Base-by-base conservation (phyloP, 2,113 vertebrate genomes). In the Sebastes fasciatus region DNA sequence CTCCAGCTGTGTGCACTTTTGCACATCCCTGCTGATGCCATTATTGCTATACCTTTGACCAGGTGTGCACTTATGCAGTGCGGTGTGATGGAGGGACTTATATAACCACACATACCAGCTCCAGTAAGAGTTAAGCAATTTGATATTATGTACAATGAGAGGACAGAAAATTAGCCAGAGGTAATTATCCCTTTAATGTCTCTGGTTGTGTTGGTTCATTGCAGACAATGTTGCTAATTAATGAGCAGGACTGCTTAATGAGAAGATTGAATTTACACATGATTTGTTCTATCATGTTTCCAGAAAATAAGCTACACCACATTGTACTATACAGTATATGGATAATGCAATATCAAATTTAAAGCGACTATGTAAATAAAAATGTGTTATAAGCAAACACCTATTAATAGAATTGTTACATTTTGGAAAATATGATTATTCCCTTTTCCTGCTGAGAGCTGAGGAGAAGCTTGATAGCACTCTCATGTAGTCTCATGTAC, bases 101-200 rank as follows among this genome's bases (percentile, higher is more conserved):
- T 54, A n/a, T 49, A 55, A 68, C 21, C 13, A 16, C 12, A 61
- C 21, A 63, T 3, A 54, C 34, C 14, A 21, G 60, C 71, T 76
- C 23, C 55, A 57, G n/a, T 34, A 13, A 55, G 8, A 68, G 11
- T 48, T 7, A 40, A 7, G 11, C 1, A 4, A 43, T n/a, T 51
- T 55, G 16, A 57, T 26, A 57, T 60, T 21, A 71, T 8, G 57
- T 23, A 49, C 51, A 13, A 49, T 45, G 34, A 65, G 52, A 79
- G 48, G 13, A 55, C 8, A 34, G n/a, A 51, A 42, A 70, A 67
- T 49, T 11, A 16, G n/a, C 23, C 42, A 58, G 21, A 48, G 34
- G 48, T 48, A 76, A 75, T 68, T 51, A 66, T 16, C 51, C 45
- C 40, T 43, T 69, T 65, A 49, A 69, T 72, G 75, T 66, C 19